A percentile compares a stretch with the other conserved stretches of the same genome.
phyloP scores from a whole-genome alignment of 2,888 invertebrate genomes.

The Diachrysia chrysitis region DNA sequence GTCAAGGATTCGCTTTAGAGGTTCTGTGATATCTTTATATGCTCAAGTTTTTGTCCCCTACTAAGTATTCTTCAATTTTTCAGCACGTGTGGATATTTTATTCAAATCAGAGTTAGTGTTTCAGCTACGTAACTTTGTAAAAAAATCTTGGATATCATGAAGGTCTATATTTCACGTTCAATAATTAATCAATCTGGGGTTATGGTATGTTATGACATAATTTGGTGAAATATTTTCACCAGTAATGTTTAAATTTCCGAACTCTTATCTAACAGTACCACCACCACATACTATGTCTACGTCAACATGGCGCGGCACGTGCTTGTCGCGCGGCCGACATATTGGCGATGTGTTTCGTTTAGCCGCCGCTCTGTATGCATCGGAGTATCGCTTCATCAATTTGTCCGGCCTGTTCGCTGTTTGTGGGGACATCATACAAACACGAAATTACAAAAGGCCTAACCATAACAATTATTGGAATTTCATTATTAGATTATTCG shows the following conservation, averaged over 20 bases:
- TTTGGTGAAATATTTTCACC: neutral
- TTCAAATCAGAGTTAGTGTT: too few species aligned
- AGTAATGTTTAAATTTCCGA: neutral
- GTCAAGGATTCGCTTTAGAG: neutral
- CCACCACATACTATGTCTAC: neutral
- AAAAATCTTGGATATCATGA: too few species aligned
- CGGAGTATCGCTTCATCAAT: conserved; percentile 29
- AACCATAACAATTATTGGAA: neutral
- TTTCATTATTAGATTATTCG: too few species aligned
- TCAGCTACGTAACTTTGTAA: too few species aligned
- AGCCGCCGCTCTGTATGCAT: conserved; percentile 28
- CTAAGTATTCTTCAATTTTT: neutral
- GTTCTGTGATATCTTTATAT: too few species aligned
- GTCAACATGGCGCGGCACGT: neutral
- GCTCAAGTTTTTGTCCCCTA: too few species aligned
- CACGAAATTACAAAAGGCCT: conserved; percentile 11
- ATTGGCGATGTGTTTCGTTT: conserved; percentile 17
- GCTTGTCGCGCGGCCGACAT: conserved; percentile 11
- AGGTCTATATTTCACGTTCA: too few species aligned
- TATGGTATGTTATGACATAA: too few species aligned
- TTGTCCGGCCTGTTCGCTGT: conserved; percentile 27
- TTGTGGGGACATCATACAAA: neutral
- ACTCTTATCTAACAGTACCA: neutral
- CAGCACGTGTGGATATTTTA: neutral
- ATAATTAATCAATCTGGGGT: too few species aligned